Evolutionary conservation across 2,888 invertebrate genomes (phyloP).

Genomic region (Eupsilia transversa): DNA sequence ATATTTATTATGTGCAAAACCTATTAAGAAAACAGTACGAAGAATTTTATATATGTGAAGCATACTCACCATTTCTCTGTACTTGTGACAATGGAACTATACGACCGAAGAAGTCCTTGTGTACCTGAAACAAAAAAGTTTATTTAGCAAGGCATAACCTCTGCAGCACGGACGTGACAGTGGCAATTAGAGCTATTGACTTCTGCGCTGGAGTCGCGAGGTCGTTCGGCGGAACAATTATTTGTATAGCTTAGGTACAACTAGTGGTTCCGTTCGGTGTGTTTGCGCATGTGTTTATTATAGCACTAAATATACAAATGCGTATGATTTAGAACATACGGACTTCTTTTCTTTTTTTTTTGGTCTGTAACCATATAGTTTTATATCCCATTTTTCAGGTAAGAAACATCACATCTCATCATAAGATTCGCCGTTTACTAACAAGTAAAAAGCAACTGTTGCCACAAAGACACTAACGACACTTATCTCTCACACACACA

Average conservation of each 20-base stretch:
- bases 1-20: too few relatives aligned
- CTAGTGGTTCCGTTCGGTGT: too few relatives aligned
- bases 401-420: neutral
- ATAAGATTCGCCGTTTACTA: constrained; percentile 6
- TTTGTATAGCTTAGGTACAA: too few relatives aligned
- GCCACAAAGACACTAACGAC: constrained; percentile 57
- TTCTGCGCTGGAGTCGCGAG: too few relatives aligned
- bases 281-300: too few relatives aligned
- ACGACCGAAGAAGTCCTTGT: constrained; percentile 92
- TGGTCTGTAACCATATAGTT: neutral
- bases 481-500: constrained; percentile 26
- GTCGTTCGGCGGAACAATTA: too few relatives aligned
- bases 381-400: neutral
- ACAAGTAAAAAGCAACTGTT: constrained; percentile 31
- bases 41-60: neutral
- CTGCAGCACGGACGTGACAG: neutral
- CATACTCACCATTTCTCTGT: constrained; percentile 78
- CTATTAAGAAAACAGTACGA: too few relatives aligned
- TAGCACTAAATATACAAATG: too few relatives aligned
- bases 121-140: constrained; percentile 85
- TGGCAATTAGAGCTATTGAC: neutral
- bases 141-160: neutral
- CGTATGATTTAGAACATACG: too few relatives aligned
- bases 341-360: too few relatives aligned
- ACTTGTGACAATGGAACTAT: constrained; percentile 85